These are phyloP conservation scores for Cottus gobio DNA, from an alignment of 2,113 vertebrate species.

Conservation along the genomic window DNA sequence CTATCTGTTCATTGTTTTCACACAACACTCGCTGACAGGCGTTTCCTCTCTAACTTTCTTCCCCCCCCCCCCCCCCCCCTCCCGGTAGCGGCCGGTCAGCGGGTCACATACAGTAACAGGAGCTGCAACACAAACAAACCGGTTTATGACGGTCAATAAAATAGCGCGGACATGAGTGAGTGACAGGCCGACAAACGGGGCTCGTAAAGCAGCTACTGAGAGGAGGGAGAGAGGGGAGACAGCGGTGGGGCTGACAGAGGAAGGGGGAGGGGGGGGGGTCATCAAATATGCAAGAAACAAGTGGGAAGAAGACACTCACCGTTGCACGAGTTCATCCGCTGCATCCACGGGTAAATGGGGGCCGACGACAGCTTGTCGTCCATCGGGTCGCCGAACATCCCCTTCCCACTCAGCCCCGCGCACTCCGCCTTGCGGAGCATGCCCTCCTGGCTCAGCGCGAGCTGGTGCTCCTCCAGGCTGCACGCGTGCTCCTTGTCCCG, in stretches of 20 bases:
- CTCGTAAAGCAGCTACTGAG: conserved; percentile 61
- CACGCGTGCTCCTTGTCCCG: conserved; percentile 90
- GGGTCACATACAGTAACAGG: conserved; percentile 72
- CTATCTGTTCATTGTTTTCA: conserved; percentile 62
- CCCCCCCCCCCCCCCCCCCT: conserved; percentile 15
- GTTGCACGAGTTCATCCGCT: conserved; percentile 95
- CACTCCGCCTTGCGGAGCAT: conserved; percentile 90
- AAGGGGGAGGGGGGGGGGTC: conserved; percentile 55
- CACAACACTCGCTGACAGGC: conserved; percentile 58
- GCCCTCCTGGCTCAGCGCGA: conserved; percentile 86
- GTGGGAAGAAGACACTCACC: conserved; percentile 85
- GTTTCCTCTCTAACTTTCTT: conserved; percentile 39
- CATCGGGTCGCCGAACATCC: conserved; percentile 88
- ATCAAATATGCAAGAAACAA: conserved; percentile 61
- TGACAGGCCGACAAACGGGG: conserved; percentile 69
- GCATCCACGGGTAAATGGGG: conserved; percentile 95
- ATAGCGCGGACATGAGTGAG: conserved; percentile 61
- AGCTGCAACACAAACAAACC: conserved; percentile 69
- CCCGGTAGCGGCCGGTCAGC: conserved; percentile 62
- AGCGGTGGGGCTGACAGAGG: conserved; percentile 47
- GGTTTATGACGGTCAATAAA: conserved; percentile 79
- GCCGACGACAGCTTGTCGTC: conserved; percentile 89
- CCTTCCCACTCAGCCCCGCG: conserved; percentile 87
- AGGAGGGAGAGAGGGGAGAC: conserved; percentile 2
- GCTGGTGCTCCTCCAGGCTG: conserved; percentile 87